Base-by-base conservation (phyloP, 2,888 invertebrate species). In the Mythimna lalbum region DNA sequence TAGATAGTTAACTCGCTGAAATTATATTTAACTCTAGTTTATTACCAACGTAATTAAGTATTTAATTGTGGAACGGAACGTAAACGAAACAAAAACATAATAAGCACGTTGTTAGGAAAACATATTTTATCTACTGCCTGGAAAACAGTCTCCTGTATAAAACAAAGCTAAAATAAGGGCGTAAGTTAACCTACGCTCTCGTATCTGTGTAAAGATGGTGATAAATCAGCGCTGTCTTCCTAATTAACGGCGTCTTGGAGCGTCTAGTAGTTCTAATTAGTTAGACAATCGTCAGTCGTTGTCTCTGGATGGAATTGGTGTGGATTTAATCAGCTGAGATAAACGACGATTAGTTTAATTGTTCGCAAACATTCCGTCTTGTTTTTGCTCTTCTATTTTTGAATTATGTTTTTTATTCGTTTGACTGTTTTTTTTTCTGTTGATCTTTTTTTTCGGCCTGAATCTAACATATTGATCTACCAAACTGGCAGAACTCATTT, bases 251-350 rank as follows among this genome's bases (percentile, higher is more conserved):
- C 67, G 76, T 73, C 76, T 84, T 64, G 63, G 59, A 72, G 61
- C 70, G 67, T 69, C 80, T 82, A 72, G 72, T 76, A 79, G 72
- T 82, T 82, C 78, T 86, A 86, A 86, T 84, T 84, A 86, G 76
- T 85, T 78, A 82, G 69, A 80, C 77, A 80, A 84, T 84, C 63
- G 82, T 78, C 78, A 78, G 78, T 49, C 78, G 55, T 70, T 78
- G 82, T 81, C 73, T 65, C 82, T 36, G 61, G 53, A 66, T 78
- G 55, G 78, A 78, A 81, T 82, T 66, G 73, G 73, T 66, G 82
- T 63, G 65, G 79, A 78, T 82, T 78, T 66, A 66, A 78, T 82
- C 71, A 81, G 82, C 62, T 69, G 56, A 56, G 53, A 59, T 53
- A 63, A 65, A 49, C 53, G 59, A n/a, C 55, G 72, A 70, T 78